Percentiles rank a stretch among this genome's conserved stretches.
Conservation (phyloP, 2,113 vertebrate species). For the Sinocyclocheilus grahami region DNA sequence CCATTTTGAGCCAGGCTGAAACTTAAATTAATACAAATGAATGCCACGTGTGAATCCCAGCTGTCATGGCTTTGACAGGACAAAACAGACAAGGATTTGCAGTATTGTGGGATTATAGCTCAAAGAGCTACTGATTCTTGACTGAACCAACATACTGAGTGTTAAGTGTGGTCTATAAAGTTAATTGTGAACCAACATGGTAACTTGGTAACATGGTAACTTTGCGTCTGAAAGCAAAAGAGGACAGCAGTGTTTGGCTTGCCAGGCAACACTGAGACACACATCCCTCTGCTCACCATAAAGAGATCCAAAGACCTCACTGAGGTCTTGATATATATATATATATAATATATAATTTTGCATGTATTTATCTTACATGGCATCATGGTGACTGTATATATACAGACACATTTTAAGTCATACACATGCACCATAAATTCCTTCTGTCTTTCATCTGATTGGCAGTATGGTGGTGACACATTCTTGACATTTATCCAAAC, state of each 20-base stretch:
- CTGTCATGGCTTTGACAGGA: conserved; percentile 29
- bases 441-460: background rate
- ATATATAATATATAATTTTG: no score
- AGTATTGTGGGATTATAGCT: background rate
- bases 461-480: background rate
- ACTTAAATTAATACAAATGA: conserved; percentile 14
- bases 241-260: background rate
- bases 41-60: background rate
- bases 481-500: conserved; percentile 23
- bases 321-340: no score
- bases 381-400: background rate
- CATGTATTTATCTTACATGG: background rate
- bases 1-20: conserved; percentile 14
- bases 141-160: background rate
- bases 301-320: no score
- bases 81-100: background rate
- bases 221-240: background rate
- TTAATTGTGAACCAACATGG: background rate
- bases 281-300: no score
- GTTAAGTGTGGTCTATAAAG: background rate
- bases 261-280: no score
- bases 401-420: background rate
- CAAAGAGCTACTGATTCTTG: background rate
- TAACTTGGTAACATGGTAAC: no score
- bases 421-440: background rate